A percentile compares a stretch with the other conserved stretches of the same genome.
Conservation (phyloP, 35 echinoderm and acorn worm species). For the Apostichopus parvimensis region DNA sequence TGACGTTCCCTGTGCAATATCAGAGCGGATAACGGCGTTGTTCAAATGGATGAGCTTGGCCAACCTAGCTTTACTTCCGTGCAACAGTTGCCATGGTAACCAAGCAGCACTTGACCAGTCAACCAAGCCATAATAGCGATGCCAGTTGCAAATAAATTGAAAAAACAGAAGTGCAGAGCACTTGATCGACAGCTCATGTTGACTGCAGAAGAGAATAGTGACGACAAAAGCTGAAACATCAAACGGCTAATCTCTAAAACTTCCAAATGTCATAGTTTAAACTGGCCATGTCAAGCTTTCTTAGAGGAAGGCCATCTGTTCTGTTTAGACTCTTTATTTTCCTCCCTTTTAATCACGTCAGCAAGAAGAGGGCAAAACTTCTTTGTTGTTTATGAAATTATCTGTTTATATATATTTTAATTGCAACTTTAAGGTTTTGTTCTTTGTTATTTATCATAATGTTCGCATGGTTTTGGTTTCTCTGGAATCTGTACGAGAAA, state of each 20-base stretch:
- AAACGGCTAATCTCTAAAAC: background rate
- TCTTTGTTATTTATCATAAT: too few species aligned
- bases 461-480: too few species aligned
- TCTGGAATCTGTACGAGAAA: too few species aligned
- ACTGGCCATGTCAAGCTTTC: background rate
- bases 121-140: background rate
- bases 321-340: background rate
- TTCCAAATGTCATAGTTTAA: background rate
- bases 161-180: background rate
- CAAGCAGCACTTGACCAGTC: background rate
- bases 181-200: background rate
- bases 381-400: too few species aligned
- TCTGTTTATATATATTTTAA: too few species aligned
- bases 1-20: background rate
- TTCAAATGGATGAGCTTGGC: background rate
- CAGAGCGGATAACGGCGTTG: background rate
- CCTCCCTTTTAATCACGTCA: too few species aligned
- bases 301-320: background rate
- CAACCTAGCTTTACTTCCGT: background rate
- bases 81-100: background rate
- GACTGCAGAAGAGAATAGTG: background rate
- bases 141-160: background rate
- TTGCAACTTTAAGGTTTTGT: too few species aligned
- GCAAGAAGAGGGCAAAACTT: too few species aligned
- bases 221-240: background rate